phyloP scores from a whole-genome alignment of 2,797 vertebrate species.

The Sciaenops ocellatus region DNA sequence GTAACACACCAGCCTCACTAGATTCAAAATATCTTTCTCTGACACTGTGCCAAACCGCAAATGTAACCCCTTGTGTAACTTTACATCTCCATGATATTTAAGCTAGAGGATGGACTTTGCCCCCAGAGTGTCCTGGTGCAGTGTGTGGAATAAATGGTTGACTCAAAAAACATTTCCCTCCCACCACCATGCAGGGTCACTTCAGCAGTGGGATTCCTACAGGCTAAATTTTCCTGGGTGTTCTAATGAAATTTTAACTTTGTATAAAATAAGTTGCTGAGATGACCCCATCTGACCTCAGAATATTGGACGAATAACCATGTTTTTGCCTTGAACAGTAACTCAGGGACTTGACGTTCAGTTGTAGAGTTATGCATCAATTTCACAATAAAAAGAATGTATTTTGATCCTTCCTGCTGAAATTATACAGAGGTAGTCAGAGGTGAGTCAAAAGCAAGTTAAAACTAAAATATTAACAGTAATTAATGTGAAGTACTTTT shows the following conservation, averaged over 20 bases:
- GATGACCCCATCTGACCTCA: constrained; percentile 38
- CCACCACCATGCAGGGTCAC: constrained; percentile 45
- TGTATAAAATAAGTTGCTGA: constrained; percentile 20
- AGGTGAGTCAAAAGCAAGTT: constrained; percentile 15
- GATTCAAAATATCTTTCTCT: constrained; percentile 21
- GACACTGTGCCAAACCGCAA: constrained; percentile 22
- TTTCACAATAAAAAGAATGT: not conserved
- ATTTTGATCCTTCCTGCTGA: constrained; percentile 1
- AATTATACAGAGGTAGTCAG: constrained; percentile 5
- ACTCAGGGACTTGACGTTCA: not conserved
- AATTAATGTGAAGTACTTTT: no score
- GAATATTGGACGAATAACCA: constrained; percentile 16
- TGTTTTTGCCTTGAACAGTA: not conserved
- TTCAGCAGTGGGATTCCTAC: constrained; percentile 25
- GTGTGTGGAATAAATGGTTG: constrained; percentile 63
- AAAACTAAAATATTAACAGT: constrained; percentile 13
- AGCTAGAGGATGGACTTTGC: constrained; percentile 64
- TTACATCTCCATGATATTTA: constrained; percentile 63
- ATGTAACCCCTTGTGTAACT: constrained; percentile 49
- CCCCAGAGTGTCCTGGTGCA: constrained; percentile 30
- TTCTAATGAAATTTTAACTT: constrained; percentile 39
- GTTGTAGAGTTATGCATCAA: constrained; percentile 4
- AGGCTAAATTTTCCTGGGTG: constrained; percentile 17
- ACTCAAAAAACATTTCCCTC: constrained; percentile 55
- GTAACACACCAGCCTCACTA: not conserved